Evolutionary conservation across 2,113 vertebrate species (phyloP).

Genomic region (Ivindomyrus marchei): DNA sequence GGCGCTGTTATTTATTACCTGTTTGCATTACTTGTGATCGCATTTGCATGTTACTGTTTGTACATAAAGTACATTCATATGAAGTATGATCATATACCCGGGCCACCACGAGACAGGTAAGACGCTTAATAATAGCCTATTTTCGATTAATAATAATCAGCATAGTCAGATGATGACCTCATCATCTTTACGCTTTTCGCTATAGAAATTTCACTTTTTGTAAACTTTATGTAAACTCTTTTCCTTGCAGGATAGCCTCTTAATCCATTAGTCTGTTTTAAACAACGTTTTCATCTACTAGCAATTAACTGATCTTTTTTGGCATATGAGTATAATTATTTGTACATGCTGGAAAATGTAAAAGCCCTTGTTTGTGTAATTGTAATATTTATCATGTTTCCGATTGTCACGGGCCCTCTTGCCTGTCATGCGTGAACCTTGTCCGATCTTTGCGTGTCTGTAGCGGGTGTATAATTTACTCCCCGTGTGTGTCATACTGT

Average conservation of each 20-base stretch:
- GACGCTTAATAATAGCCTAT: too few relatives aligned
- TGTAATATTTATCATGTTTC: too few relatives aligned
- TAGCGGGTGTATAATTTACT: too few relatives aligned
- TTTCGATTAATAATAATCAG: background rate
- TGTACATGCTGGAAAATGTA: too few relatives aligned
- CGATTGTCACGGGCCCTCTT: too few relatives aligned
- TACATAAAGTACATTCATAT: slow-evolving; percentile 7
- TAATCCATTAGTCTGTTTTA: background rate
- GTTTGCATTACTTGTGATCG: background rate
- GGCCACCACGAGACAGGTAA: slow-evolving; percentile 5
- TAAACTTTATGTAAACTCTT: background rate
- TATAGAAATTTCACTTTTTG: background rate
- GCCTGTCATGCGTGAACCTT: too few relatives aligned
- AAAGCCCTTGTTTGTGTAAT: too few relatives aligned
- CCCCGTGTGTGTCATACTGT: too few relatives aligned
- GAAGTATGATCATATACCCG: slow-evolving; percentile 9
- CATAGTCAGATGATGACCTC: background rate
- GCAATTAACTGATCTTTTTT: background rate
- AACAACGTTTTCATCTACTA: background rate
- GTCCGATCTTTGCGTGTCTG: too few relatives aligned
- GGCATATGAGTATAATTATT: too few relatives aligned
- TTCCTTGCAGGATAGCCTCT: background rate
- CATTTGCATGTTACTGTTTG: background rate
- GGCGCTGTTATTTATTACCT: background rate
- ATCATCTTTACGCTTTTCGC: background rate